phyloP scores from a whole-genome alignment of 2,797 vertebrate genomes.

The Argentina silus region DNA sequence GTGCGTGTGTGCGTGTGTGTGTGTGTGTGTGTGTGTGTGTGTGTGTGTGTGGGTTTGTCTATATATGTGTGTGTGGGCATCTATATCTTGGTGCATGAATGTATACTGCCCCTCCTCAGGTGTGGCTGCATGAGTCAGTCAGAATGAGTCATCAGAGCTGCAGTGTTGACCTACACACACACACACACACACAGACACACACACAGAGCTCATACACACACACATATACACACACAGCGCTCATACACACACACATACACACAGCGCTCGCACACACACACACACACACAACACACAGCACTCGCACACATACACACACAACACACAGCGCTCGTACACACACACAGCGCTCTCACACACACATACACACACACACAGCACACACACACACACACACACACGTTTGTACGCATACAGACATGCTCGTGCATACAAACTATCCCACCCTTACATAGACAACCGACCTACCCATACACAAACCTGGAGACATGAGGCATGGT shows the following conservation, averaged over 20 bases:
- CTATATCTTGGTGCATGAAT: not conserved
- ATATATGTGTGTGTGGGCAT: not conserved
- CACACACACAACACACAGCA: conserved; percentile 3
- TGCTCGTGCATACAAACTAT: no score
- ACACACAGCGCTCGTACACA: no score
- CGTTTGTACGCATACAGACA: no score
- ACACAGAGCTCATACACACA: conserved; percentile 25
- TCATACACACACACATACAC: no score
- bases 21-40: not conserved
- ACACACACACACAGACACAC: conserved; percentile 19
- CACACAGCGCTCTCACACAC: no score
- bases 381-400: no score
- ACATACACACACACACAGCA: no score
- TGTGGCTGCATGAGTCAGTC: conserved; percentile 77
- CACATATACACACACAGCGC: conserved; percentile 4
- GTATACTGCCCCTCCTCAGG: conserved; percentile 75
- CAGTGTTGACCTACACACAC: conserved; percentile 75
- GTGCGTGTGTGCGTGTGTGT: not conserved
- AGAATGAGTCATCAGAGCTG: conserved; percentile 90
- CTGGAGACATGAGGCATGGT: no score
- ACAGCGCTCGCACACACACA: not conserved
- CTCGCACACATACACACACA: conserved; percentile 8
- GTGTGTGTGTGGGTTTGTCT: conserved; percentile 1
- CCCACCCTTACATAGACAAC: no score
- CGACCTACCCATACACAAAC: no score